Evolutionary conservation across 2,888 invertebrate genomes (phyloP).

Genomic region (Dryobota labecula): DNA sequence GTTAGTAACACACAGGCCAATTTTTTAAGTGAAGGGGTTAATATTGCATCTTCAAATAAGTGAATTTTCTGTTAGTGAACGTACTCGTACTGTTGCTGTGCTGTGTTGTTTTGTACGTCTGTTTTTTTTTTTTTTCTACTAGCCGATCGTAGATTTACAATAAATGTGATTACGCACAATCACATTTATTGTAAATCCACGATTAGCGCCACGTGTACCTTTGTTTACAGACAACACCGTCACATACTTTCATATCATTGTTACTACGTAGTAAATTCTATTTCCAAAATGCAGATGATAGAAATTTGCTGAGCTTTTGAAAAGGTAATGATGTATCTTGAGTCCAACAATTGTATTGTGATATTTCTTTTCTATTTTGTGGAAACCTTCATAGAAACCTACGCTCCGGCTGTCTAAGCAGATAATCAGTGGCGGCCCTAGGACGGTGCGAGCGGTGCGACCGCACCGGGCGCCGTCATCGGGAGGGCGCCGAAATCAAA

Average conservation of each 20-base stretch:
- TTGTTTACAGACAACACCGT: slow-evolving; percentile 1
- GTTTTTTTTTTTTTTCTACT: no score
- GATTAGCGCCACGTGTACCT: background rate
- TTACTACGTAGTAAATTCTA: background rate
- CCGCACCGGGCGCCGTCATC: no score
- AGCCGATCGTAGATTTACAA: no score
- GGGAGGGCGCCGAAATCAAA: no score
- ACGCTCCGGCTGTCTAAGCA: no score
- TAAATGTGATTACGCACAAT: background rate
- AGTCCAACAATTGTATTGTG: background rate
- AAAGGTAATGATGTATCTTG: background rate
- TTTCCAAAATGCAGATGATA: background rate
- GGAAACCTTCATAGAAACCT: no score
- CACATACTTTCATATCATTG: background rate
- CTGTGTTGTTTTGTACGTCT: no score
- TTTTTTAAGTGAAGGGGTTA: background rate
- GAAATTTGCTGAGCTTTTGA: background rate
- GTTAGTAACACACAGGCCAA: background rate
- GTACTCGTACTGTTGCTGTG: no score
- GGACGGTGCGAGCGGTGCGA: no score
- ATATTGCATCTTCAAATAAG: background rate
- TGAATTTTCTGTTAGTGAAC: background rate
- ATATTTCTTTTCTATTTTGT: background rate
- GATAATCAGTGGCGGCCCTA: no score
- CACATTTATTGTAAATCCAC: background rate